Conservation (phyloP, 2,797 vertebrate genomes). For the Hemitrygon akajei region DNA sequence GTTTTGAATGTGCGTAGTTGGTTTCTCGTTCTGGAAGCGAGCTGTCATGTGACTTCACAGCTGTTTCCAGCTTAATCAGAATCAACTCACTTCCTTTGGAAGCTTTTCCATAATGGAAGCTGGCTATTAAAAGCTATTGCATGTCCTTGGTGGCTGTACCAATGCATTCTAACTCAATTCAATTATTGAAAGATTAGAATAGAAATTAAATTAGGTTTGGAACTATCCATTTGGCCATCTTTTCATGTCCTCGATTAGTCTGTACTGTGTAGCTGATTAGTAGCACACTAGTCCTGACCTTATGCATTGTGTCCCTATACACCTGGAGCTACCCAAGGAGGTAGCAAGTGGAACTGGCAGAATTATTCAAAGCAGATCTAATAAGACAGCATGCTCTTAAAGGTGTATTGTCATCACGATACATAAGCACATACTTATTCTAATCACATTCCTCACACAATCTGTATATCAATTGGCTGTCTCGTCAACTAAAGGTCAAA, state of each 20-base stretch:
- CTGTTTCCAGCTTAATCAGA: background rate
- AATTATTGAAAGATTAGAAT: slow-evolving; percentile 3
- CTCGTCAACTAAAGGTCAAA: slow-evolving; percentile 13
- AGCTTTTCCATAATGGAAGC: background rate
- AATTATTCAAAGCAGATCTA: background rate
- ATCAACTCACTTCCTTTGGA: background rate
- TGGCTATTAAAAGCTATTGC: background rate
- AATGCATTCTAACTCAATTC: background rate
- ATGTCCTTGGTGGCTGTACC: background rate
- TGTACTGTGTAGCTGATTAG: background rate
- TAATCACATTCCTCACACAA: background rate
- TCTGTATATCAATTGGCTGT: background rate
- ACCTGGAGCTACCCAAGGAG: background rate
- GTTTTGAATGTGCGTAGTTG: background rate
- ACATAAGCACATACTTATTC: background rate
- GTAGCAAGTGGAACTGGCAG: background rate
- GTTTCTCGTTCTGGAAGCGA: background rate
- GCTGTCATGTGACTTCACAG: slow-evolving; percentile 1
- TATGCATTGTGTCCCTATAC: background rate
- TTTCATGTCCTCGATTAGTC: background rate
- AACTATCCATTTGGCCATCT: background rate
- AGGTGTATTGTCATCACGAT: background rate
- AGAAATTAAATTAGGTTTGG: background rate
- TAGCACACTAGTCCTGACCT: background rate
- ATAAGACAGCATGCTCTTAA: background rate